These are phyloP conservation scores for Pavo muticus DNA, from an alignment of 2,113 vertebrate species.

Conservation along the genomic window DNA sequence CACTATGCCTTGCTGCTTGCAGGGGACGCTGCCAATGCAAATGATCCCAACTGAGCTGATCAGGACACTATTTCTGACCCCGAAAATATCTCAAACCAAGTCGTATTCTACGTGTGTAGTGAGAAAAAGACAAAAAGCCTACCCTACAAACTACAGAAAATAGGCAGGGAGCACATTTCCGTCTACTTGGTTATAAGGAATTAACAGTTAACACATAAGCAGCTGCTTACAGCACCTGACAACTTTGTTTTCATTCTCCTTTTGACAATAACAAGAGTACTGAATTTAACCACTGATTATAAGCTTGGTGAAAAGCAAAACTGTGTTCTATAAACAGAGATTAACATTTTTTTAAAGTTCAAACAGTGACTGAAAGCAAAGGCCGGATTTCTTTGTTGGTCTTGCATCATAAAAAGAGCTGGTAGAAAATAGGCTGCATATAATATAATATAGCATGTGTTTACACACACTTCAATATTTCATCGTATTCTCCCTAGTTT, in stretches of 20 bases:
- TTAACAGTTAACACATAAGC: not conserved
- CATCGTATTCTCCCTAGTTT: not conserved
- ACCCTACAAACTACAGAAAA: not conserved
- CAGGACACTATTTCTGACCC: not conserved
- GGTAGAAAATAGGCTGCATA: not conserved
- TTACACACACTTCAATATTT: not conserved
- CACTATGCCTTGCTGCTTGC: fast-evolving
- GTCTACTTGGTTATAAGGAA: not conserved
- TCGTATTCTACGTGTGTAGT: not conserved
- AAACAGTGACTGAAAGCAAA: not conserved
- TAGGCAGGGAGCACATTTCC: not conserved
- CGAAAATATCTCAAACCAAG: not conserved
- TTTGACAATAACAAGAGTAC: not conserved
- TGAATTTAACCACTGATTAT: not conserved
- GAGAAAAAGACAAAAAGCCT: fast-evolving
- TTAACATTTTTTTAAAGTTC: not conserved
- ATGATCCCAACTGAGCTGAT: not conserved
- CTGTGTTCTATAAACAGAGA: not conserved
- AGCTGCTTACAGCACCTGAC: not conserved
- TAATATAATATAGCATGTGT: not conserved
- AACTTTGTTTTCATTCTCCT: not conserved
- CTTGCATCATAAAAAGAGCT: not conserved
- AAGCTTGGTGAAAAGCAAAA: not conserved
- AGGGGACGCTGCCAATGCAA: fast-evolving
- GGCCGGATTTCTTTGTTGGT: not conserved